Base-by-base conservation (phyloP, 1,140 invertebrate genomes). In the Zaprionus ornatus region DNA sequence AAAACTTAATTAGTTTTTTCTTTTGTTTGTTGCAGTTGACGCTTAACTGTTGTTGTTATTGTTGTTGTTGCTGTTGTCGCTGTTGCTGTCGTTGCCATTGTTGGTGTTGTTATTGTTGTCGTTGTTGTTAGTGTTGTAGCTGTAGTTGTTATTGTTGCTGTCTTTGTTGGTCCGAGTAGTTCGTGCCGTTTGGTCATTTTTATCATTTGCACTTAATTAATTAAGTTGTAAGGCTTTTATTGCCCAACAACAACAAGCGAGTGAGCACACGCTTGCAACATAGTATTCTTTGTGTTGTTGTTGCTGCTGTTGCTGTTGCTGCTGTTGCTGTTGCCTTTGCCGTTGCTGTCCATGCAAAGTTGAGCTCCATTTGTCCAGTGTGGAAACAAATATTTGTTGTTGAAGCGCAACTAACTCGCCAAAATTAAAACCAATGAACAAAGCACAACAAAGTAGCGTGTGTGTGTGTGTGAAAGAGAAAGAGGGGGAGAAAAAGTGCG, bases 131-230 rank as follows among this genome's bases (percentile, higher is more conserved):
- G 52, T 72, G 48, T 37, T 55, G 54, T n/a, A 45, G 29, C 29
- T 62, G 13, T 67, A 17, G 50, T 56, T 48, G 23, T 17, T 35
- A 27, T 52, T 19, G 54, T 52, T 54, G 45, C 68, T 71, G 50
- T 45, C 64, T 40, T 35, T 55, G 62, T 29, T 77, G 40, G 48
- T 72, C 35, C 64, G 60, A 70, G 67, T 68, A 54, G 54, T 90
- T 74, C 81, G 75, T 90, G 84, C 85, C 79, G 68, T 71, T 81
- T 88, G 85, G 84, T 81, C 85, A 90, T 88, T 88, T 88, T 88
- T 88, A 88, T 90, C 85, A 88, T 88, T 88, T 90, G 85, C 85
- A 88, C 85, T 90, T 85, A 88, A 88, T 90, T 88, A 88, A 88
- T 88, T 88, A 88, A 90, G 85, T 85, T 90, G 85, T 85, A 88